phyloP scores from a whole-genome alignment of 2,888 invertebrate species.

The Sepiola atlantica region DNA sequence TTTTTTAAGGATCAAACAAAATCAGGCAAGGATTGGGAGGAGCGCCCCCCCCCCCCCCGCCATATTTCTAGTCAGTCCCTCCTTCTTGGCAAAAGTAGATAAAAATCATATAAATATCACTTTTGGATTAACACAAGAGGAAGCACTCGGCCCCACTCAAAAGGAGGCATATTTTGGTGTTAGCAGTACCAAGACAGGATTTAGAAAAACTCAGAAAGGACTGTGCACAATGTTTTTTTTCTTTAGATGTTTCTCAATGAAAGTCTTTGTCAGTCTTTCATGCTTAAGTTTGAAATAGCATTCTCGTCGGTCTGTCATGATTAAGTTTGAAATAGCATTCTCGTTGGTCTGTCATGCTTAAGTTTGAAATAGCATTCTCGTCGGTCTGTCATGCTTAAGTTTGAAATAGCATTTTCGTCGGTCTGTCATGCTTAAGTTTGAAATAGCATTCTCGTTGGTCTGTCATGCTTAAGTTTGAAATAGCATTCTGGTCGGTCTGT shows the following conservation, averaged over 20 bases:
- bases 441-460: no score
- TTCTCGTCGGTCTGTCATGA: no score
- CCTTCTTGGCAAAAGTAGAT: slow-evolving; percentile 3
- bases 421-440: no score
- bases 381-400: no score
- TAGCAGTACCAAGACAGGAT: slow-evolving; percentile 32
- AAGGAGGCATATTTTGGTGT: background rate
- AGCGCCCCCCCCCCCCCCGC: background rate
- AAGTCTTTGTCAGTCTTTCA: no score
- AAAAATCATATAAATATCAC: background rate
- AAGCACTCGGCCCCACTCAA: background rate
- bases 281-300: no score
- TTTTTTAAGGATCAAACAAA: background rate
- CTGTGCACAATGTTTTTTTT: background rate
- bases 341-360: no score
- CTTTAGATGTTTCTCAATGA: background rate
- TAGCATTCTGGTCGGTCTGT: no score
- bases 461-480: no score
- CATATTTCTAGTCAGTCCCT: background rate
- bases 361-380: no score
- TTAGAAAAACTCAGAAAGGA: slow-evolving; percentile 8
- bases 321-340: no score
- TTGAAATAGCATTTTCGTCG: no score
- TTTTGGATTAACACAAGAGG: background rate
- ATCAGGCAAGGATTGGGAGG: background rate